Conservation (phyloP, 2,113 vertebrate genomes). For the Lepisosteus oculatus region DNA sequence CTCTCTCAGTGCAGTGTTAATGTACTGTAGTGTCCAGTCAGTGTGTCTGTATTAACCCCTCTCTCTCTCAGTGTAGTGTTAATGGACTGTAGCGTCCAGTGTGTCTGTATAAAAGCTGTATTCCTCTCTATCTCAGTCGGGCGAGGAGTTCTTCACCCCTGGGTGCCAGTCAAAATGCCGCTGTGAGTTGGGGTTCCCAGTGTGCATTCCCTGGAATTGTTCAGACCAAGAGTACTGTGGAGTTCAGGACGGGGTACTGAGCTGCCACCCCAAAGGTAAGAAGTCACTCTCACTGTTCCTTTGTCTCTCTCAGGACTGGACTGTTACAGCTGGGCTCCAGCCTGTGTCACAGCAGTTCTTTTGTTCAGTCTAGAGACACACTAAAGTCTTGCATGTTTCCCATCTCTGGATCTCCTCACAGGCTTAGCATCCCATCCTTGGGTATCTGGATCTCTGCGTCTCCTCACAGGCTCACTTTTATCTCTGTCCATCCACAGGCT, state of each 20-base stretch:
- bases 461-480: background rate
- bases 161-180: constrained; percentile 54
- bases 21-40: background rate
- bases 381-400: no score
- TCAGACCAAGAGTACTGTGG: constrained; percentile 59
- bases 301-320: no score
- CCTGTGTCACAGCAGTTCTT: no score
- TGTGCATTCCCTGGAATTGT: constrained; percentile 47
- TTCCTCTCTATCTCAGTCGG: constrained; percentile 42
- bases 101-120: background rate
- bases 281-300: background rate
- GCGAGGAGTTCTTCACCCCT: constrained; percentile 57
- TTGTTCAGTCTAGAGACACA: no score
- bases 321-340: no score
- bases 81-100: background rate
- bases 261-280: constrained; percentile 67
- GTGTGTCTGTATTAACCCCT: background rate
- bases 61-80: background rate
- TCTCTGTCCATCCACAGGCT: constrained; percentile 35
- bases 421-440: background rate
- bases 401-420: no score
- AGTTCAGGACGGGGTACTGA: constrained; percentile 53
- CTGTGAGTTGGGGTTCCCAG: constrained; percentile 47
- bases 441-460: no score
- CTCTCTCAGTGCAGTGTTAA: background rate